Evolutionary conservation across 1,140 invertebrate species (phyloP).

Genomic region (Brachionus rubens): DNA sequence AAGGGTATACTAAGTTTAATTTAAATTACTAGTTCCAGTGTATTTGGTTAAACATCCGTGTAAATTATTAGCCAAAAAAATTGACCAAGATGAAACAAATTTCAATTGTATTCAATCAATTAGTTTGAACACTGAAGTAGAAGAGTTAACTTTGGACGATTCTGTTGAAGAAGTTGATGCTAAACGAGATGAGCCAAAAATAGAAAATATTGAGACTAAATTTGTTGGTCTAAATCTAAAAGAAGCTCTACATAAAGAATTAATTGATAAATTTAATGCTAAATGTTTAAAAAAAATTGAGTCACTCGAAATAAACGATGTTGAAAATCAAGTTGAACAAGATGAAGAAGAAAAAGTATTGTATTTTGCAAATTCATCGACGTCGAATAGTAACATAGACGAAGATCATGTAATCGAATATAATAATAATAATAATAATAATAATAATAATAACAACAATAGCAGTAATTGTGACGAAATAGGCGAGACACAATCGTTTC

Average conservation of each 20-base stretch:
- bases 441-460: no score
- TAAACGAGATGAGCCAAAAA: no score
- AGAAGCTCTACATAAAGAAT: conserved; percentile 22
- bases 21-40: background rate
- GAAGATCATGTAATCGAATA: no score
- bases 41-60: conserved; percentile 42
- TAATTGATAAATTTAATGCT: background rate
- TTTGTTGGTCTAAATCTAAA: conserved; percentile 6
- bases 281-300: no score
- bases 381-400: no score
- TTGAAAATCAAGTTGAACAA: background rate
- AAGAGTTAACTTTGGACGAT: background rate
- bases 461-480: no score
- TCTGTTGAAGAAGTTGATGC: no score
- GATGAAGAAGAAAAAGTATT: background rate
- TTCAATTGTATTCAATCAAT: background rate
- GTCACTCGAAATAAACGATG: no score
- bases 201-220: no score
- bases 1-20: no score
- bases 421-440: no score
- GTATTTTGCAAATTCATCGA: background rate
- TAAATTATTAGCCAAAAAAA: background rate
- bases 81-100: background rate
- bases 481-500: background rate
- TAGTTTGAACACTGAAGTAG: background rate